These are phyloP conservation scores for Toxotes chatareus DNA, from an alignment of 2,113 vertebrate genomes.

Conservation along the genomic window DNA sequence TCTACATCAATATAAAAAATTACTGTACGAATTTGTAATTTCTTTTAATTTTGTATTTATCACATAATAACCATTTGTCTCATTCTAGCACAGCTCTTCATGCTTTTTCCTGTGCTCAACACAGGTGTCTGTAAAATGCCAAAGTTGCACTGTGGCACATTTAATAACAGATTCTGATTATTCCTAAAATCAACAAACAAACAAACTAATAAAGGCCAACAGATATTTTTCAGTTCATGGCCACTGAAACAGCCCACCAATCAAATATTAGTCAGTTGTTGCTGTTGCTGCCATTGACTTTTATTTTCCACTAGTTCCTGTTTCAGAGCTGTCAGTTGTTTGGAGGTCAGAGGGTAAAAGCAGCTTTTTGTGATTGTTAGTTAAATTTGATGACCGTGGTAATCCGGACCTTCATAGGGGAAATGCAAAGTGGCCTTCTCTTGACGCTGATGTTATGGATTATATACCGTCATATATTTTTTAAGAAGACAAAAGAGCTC, in stretches of 20 bases:
- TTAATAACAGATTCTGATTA: background rate
- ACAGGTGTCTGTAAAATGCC: constrained; percentile 24
- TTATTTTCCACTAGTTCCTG: background rate
- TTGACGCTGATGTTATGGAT: background rate
- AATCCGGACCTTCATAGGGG: background rate
- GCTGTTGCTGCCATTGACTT: background rate
- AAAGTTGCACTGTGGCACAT: constrained; percentile 46
- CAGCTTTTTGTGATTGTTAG: background rate
- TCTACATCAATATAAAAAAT: background rate
- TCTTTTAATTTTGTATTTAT: background rate
- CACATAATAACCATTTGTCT: background rate
- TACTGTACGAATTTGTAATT: background rate
- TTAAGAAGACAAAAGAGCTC: background rate
- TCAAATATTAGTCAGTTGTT: background rate
- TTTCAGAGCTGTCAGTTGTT: background rate
- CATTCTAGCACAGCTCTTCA: background rate
- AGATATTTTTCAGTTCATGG: background rate
- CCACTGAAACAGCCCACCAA: background rate
- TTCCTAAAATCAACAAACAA: constrained; percentile 11
- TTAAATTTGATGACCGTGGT: background rate
- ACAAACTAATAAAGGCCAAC: background rate
- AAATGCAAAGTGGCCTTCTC: constrained; percentile 63
- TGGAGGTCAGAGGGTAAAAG: background rate
- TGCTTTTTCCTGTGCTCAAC: background rate
- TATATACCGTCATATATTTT: constrained; percentile 4